Percentiles rank a stretch among this genome's conserved stretches.
Evolutionary conservation across 1,140 invertebrate species (phyloP).

Genomic region (Apis dorsata): DNA sequence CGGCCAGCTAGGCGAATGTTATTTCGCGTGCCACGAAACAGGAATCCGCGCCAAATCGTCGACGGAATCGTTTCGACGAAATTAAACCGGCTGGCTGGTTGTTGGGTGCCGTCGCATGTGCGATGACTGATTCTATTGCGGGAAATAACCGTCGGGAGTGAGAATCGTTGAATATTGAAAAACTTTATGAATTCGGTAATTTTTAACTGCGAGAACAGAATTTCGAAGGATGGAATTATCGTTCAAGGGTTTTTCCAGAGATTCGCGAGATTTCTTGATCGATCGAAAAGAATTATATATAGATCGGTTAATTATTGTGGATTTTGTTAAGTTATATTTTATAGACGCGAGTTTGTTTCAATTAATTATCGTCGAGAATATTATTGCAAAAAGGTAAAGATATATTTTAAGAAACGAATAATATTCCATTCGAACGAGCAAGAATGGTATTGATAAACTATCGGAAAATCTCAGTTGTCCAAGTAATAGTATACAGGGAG

Average conservation of each 20-base stretch:
- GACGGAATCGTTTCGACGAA: constrained; percentile 26
- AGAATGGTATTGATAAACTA: no score
- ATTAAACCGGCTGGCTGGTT: constrained; percentile 34
- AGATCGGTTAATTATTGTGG: no score
- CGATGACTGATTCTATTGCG: neutral
- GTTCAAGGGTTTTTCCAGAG: no score
- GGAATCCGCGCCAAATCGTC: neutral
- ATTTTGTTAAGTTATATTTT: no score
- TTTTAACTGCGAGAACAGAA: no score
- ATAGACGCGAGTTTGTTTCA: no score
- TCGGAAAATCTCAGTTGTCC: neutral
- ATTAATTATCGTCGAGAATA: no score
- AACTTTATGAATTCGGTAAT: no score
- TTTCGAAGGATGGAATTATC: neutral
- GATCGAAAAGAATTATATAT: no score
- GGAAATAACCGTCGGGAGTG: neutral
- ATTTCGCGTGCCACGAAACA: constrained; percentile 18
- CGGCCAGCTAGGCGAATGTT: constrained; percentile 29
- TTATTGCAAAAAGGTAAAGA: no score
- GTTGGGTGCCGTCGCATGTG: neutral
- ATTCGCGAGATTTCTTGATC: neutral
- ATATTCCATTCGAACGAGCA: neutral
- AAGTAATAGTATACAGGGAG: neutral
- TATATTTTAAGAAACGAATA: fast-evolving
- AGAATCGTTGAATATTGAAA: neutral